These are phyloP conservation scores for Hippoglossus hippoglossus DNA, from an alignment of 2,797 vertebrate genomes.

Conservation along the genomic window DNA sequence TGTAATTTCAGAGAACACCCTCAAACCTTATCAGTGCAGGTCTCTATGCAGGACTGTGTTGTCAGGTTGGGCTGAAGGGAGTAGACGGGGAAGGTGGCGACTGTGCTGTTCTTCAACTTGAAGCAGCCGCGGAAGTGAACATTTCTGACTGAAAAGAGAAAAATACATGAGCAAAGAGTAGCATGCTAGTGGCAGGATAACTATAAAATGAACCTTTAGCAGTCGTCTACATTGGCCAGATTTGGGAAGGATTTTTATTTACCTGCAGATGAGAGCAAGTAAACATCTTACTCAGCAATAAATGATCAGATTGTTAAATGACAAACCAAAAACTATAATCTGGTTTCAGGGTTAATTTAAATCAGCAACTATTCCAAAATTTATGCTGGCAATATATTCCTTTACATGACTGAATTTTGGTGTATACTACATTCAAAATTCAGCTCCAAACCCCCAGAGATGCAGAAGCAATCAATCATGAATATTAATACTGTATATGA, in stretches of 20 bases:
- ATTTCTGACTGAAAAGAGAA: slow-evolving; percentile 82
- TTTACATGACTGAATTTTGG: slow-evolving; percentile 23
- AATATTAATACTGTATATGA: slow-evolving; percentile 58
- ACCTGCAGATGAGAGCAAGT: not conserved
- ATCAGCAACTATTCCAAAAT: slow-evolving; percentile 3
- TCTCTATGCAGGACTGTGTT: slow-evolving; percentile 91
- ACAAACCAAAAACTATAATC: not conserved
- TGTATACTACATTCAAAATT: slow-evolving; percentile 41
- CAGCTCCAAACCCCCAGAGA: slow-evolving; percentile 48
- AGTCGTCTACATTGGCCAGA: not conserved
- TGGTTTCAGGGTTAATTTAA: slow-evolving; percentile 8
- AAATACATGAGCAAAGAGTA: not conserved
- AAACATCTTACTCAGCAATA: slow-evolving; percentile 5
- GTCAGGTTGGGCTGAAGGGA: slow-evolving; percentile 88
- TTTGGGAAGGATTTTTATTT: too few species aligned
- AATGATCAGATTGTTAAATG: not conserved
- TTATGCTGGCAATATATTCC: slow-evolving; percentile 24
- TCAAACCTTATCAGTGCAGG: slow-evolving; percentile 94
- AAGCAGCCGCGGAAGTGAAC: slow-evolving; percentile 94
- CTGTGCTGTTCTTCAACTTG: slow-evolving; percentile 85
- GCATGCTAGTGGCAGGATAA: not conserved
- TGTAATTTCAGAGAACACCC: slow-evolving; percentile 24
- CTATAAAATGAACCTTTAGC: not conserved
- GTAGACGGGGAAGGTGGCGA: slow-evolving; percentile 85
- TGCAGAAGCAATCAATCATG: slow-evolving; percentile 34